These are phyloP conservation scores for Suricata suricatta DNA, from an alignment of 2,113 vertebrate species.

Conservation along the genomic window DNA sequence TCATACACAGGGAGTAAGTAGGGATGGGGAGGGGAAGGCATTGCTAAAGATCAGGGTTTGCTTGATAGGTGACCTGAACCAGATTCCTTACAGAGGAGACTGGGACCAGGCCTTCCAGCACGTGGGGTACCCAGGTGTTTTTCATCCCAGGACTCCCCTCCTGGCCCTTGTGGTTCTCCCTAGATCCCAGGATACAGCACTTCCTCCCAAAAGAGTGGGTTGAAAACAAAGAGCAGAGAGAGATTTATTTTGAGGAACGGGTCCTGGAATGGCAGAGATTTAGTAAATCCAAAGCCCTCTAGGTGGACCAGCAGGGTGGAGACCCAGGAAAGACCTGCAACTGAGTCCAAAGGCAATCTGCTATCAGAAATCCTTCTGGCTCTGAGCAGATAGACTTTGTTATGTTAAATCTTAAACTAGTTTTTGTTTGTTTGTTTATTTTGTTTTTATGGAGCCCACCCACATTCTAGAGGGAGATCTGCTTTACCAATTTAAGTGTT, in stretches of 20 bases:
- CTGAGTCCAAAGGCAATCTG: rapidly evolving
- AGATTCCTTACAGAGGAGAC: not conserved
- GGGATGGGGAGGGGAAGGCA: too few relatives aligned
- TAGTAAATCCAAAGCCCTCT: not conserved
- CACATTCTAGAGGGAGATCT: not conserved
- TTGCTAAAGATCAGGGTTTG: not conserved
- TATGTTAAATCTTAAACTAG: not conserved
- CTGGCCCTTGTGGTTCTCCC: rapidly evolving
- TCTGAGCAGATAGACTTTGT: not conserved
- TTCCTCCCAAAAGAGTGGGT: not conserved
- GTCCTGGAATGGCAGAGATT: rapidly evolving
- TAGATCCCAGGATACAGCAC: rapidly evolving
- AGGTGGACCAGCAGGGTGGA: rapidly evolving
- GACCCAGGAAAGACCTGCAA: not conserved
- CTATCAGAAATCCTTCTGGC: not conserved
- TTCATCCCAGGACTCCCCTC: not conserved
- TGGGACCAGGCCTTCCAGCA: not conserved
- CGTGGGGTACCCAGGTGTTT: not conserved
- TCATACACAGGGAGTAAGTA: not conserved
- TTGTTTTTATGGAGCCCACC: too few relatives aligned
- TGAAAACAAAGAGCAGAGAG: not conserved
- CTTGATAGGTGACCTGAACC: not conserved
- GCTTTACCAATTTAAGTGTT: not conserved
- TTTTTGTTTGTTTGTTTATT: too few relatives aligned
- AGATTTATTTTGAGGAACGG: not conserved